phyloP scores from a whole-genome alignment of 2,888 invertebrate genomes.

The Himalopsyche kuldschensis region DNA sequence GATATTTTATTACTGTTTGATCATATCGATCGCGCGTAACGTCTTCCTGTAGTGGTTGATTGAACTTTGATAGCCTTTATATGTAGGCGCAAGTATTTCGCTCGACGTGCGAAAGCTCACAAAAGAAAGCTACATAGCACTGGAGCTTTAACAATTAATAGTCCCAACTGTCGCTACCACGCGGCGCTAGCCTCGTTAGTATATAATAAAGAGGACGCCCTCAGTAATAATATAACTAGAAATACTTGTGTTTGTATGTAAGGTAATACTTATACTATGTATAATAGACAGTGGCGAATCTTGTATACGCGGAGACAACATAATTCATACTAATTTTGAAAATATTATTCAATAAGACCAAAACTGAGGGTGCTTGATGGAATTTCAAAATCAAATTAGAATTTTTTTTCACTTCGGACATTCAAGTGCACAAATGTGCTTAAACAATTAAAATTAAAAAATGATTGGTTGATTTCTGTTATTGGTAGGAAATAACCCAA shows the following conservation, averaged over 20 bases:
- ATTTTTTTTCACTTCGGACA: no score
- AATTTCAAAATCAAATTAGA: no score
- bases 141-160: conserved; percentile 34
- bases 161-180: conserved; percentile 35
- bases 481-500: no score
- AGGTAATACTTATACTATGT: neutral
- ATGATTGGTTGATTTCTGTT: no score
- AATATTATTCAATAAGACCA: no score
- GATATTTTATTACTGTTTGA: no score
- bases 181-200: conserved; percentile 31
- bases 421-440: no score
- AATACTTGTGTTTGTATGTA: neutral
- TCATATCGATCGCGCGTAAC: neutral
- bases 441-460: no score
- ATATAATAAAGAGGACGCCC: conserved; percentile 26
- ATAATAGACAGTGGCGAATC: neutral
- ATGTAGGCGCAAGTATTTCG: neutral
- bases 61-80: neutral
- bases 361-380: no score
- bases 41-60: neutral
- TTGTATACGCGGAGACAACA: neutral
- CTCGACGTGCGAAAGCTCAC: neutral
- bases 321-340: no score
- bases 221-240: conserved; percentile 7
- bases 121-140: neutral